Base-by-base conservation (phyloP, 2,888 invertebrate species). In the Hydrotaea diabolus region DNA sequence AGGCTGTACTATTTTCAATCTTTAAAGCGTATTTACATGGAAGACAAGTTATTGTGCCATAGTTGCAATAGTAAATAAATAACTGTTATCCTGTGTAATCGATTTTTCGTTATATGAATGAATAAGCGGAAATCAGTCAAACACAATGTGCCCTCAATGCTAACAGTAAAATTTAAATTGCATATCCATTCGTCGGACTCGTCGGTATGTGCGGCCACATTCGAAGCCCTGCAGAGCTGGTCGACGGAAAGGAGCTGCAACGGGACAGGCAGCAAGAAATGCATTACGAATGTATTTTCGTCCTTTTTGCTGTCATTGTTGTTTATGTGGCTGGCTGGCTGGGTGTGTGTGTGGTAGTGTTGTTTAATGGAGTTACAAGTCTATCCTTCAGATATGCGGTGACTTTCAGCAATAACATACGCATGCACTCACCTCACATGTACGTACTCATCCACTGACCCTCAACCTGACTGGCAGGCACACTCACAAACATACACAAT, bases 51-150 rank as follows among this genome's bases (percentile, higher is more conserved):
- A 31, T 31, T 31, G 31, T 7, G 31, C 3, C 3, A 31, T 7
- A 31, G 31, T 7, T 2, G 31, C 7, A 31, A 31, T 31, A 7
- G 2, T 8, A 39, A 39, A 39, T 39, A 55, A 55, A 26, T 66
- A 39, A 17, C 23, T 69, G 69, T 13, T 15, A 15, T 15, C 46
- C 23, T 13, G 69, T 69, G 69, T 85, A 85, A 82, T 82, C 80
- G 82, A 80, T 85, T 80, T 82, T 82, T 71, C 77, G 80, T 55
- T 71, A 43, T 59, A 80, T 85, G 80, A 77, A 85, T 77, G 77
- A 77, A 82, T 80, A 74, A 82, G 77, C 82, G 85, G 82, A 85
- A 80, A 77, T 80, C 85, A 77, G 69, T 66, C 75, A 79, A 77
- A 82, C 79, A 79, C 81, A 81, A 69, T 46, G 46, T 46, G 21